Evolutionary conservation across 2,797 vertebrate genomes (phyloP).

Genomic region (Gymnothorax javanicus): DNA sequence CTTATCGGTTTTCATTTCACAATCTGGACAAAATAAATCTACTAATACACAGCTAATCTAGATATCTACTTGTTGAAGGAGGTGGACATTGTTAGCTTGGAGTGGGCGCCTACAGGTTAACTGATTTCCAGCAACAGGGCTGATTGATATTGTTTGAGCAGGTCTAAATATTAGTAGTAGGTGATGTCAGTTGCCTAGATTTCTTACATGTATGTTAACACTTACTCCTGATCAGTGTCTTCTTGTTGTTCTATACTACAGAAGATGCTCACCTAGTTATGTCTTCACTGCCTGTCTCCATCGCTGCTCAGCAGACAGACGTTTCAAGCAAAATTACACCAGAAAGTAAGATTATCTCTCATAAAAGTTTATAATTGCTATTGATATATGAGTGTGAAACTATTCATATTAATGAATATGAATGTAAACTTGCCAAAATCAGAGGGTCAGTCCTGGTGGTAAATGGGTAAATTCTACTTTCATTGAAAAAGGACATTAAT

Average conservation of each 20-base stretch:
- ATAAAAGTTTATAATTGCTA: slow-evolving; percentile 63
- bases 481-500: neutral
- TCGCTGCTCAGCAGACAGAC: slow-evolving; percentile 85
- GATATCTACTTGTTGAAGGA: too few relatives aligned
- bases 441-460: neutral
- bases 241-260: slow-evolving; percentile 74
- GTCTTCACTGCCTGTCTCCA: slow-evolving; percentile 84
- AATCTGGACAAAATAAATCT: too few relatives aligned
- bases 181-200: too few relatives aligned
- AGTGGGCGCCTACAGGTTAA: too few relatives aligned
- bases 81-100: too few relatives aligned
- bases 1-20: too few relatives aligned
- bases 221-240: slow-evolving; percentile 70
- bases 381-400: slow-evolving; percentile 16
- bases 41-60: too few relatives aligned
- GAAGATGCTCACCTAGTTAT: slow-evolving; percentile 84
- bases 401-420: neutral
- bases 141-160: too few relatives aligned
- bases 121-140: too few relatives aligned
- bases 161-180: neutral
- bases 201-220: too few relatives aligned
- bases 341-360: slow-evolving; percentile 77
- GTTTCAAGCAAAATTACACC: slow-evolving; percentile 85
- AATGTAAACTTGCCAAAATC: neutral
- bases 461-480: neutral